Percentiles rank a stretch among this genome's conserved stretches.
Evolutionary conservation across 2,113 vertebrate genomes (phyloP).

Genomic region (Okapia johnstoni): DNA sequence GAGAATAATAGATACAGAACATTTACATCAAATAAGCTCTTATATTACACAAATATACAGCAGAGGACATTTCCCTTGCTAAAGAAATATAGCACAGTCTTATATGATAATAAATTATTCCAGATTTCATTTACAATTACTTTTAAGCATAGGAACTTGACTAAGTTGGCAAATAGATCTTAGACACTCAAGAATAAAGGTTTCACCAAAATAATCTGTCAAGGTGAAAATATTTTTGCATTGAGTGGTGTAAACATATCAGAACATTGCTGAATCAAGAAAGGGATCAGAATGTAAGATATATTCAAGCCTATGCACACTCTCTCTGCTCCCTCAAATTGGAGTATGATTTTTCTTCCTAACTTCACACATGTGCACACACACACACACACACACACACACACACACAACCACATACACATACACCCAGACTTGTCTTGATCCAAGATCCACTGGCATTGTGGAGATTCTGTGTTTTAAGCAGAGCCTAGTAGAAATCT

Average conservation of each 20-base stretch:
- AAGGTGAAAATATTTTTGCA: neutral
- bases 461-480: neutral
- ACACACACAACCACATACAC: neutral
- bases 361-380: rapidly evolving
- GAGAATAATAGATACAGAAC: neutral
- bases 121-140: neutral
- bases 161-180: neutral
- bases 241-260: neutral
- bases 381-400: neutral
- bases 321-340: neutral
- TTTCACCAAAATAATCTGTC: neutral
- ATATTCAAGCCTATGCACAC: neutral
- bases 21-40: neutral
- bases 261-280: neutral
- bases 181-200: neutral
- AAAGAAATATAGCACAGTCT: neutral
- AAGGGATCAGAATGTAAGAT: neutral
- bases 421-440: neutral
- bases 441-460: neutral
- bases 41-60: neutral
- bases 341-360: neutral
- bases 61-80: neutral
- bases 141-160: neutral
- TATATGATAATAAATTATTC: neutral
- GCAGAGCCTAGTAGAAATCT: neutral